These are phyloP conservation scores for Umimayanthus kanabou DNA, from an alignment of 92 coral and sea anemone species.

Conservation along the genomic window DNA sequence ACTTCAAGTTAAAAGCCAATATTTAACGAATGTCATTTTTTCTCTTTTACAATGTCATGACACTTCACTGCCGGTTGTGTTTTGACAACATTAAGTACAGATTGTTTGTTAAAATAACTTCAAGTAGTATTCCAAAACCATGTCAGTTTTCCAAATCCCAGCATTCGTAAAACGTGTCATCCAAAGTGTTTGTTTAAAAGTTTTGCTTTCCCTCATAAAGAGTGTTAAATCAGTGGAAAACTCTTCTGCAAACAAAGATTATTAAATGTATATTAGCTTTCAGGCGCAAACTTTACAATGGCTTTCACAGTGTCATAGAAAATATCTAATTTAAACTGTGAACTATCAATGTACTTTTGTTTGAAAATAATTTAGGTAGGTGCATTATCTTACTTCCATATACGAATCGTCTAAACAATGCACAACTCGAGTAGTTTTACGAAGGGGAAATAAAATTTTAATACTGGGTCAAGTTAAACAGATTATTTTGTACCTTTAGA, in stretches of 20 bases:
- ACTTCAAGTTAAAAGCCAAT: neutral
- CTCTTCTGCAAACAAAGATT: neutral
- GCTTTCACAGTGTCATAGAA: neutral
- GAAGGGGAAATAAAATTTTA: neutral
- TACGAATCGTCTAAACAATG: neutral
- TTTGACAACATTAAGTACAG: neutral
- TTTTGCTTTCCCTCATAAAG: neutral
- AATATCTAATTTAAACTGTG: neutral
- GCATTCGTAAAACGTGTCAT: neutral
- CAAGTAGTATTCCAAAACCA: neutral
- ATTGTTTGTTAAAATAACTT: too few relatives aligned
- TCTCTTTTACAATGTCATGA: too few relatives aligned
- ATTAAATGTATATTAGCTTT: neutral
- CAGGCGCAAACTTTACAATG: neutral
- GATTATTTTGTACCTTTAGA: neutral
- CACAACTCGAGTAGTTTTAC: neutral
- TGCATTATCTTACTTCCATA: neutral
- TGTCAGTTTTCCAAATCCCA: too few relatives aligned
- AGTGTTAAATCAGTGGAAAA: neutral
- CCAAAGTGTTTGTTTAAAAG: neutral
- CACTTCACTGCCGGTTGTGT: neutral
- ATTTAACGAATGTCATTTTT: neutral
- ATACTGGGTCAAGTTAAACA: neutral
- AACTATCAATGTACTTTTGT: constrained; percentile 9
- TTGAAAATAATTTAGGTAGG: neutral